A percentile compares a stretch with the other conserved stretches of the same genome.
phyloP scores from a whole-genome alignment of 2,113 vertebrate species.

The Toxotes jaculatrix region DNA sequence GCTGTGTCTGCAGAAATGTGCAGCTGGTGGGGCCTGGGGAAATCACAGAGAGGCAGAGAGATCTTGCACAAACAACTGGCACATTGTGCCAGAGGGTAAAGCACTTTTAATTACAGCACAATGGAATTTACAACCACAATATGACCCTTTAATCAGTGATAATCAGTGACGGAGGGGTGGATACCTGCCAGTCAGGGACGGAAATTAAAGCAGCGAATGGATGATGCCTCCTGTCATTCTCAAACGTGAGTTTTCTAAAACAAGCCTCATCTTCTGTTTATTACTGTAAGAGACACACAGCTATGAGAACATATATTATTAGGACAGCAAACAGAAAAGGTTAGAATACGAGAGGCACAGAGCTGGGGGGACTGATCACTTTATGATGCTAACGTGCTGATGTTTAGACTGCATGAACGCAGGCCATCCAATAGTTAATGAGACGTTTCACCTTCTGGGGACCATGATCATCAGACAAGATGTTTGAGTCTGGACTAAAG shows the following conservation, averaged over 20 bases:
- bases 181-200: constrained; percentile 29
- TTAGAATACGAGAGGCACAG: no score
- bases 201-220: constrained; percentile 16
- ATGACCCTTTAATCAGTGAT: constrained; percentile 49
- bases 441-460: no score
- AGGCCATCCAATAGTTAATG: no score
- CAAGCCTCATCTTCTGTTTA: not conserved
- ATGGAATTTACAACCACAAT: not conserved
- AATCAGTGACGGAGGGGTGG: constrained; percentile 41
- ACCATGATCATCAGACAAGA: no score
- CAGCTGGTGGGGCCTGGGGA: constrained; percentile 39
- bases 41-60: constrained; percentile 53
- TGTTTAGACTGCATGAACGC: not conserved
- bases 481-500: not conserved
- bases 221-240: constrained; percentile 27
- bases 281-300: not conserved
- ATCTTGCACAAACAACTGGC: constrained; percentile 61
- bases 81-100: constrained; percentile 42
- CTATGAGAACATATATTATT: not conserved
- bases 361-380: not conserved
- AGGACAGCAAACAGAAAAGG: not conserved
- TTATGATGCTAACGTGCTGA: not conserved
- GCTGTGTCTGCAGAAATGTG: constrained; percentile 67
- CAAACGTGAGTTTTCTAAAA: constrained; percentile 4
- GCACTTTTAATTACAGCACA: constrained; percentile 66